Evolutionary conservation across 2,797 vertebrate species (phyloP).

Genomic region (Carapus acus): DNA sequence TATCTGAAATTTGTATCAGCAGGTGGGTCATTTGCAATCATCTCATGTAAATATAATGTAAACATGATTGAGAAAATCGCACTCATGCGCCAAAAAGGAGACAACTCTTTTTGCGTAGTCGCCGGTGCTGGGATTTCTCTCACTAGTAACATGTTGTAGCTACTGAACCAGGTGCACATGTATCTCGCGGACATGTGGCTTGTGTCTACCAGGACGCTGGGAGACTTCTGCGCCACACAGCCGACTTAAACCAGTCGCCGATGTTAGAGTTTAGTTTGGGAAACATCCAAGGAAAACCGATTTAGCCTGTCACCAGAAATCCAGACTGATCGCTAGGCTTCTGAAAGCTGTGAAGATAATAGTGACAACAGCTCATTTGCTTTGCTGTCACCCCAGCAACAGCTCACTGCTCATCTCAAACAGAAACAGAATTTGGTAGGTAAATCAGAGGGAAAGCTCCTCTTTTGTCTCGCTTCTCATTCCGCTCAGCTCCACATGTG

Average conservation of each 20-base stretch:
- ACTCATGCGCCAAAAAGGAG: too few relatives aligned
- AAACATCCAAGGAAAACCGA: slow-evolving; percentile 1
- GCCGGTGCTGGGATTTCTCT: too few relatives aligned
- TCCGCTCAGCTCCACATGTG: not conserved
- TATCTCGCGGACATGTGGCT: not conserved
- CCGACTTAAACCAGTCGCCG: not conserved
- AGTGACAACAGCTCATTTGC: too few relatives aligned
- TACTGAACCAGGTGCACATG: too few relatives aligned
- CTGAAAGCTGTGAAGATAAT: not conserved
- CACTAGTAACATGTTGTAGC: too few relatives aligned
- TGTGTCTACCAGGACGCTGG: not conserved
- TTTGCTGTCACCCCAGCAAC: too few relatives aligned
- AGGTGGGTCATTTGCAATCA: slow-evolving; percentile 33
- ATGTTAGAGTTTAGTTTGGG: not conserved
- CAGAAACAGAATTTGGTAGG: slow-evolving; percentile 1
- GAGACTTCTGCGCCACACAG: not conserved
- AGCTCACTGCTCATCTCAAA: not conserved
- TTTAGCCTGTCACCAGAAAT: not conserved
- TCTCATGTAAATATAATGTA: slow-evolving; percentile 15
- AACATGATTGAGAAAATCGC: slow-evolving; percentile 12
- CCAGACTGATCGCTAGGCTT: too few relatives aligned
- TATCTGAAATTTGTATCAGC: not conserved
- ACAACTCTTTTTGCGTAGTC: too few relatives aligned
- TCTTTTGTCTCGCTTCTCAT: slow-evolving; percentile 22
- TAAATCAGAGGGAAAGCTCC: not conserved